Base-by-base conservation (phyloP, 2,797 vertebrate species). In the Acrocephalus scirpaceus region DNA sequence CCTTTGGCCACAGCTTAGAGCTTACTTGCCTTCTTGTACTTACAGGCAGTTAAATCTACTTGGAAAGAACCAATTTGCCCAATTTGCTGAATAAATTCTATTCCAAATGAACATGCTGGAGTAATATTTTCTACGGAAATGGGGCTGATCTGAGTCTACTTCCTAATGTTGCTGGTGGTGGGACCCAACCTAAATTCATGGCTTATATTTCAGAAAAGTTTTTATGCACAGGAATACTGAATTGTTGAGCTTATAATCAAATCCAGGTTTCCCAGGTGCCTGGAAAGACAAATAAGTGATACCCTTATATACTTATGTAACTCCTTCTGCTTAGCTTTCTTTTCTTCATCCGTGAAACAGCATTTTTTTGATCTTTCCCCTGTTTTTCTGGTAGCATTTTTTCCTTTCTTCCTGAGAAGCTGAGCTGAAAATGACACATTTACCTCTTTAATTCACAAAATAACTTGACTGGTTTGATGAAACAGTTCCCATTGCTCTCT, bases 1-100 rank as follows among this genome's bases (percentile, higher is more conserved):
- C 23, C 2, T 3, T 10, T 27, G 19, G 20, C 15, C 36, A 27
- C 21, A 58, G 23, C 13, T 72, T 48, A 53, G 11, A 75, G 16
- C 25, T 89, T 84, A 29, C 13, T 14, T 66, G 14, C 18, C 17
- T 53, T 62, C n/a, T 69, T 58, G 16, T 64, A 21, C 23, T 54
- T 44, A n/a, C 1, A 65, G 0, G 0, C 40, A 13, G 20, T 45
- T 60, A 32, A 72, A 67, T 70, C 36, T 76, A 23, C 14, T 76
- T 67, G 22, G 34, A 40, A 76, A 62, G 16, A 22, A 70, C 36
- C 18, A n/a, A 9, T 34, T 32, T 90, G 29, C 14, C 17, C 42
- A 54, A 27, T 38, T 53, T 57, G 20, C 26, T 67, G n/a, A 67
- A 74, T 29, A 60, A 86, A 81, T 64, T 29, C 7, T 57, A 9